Evolutionary conservation across 2,797 vertebrate species (phyloP), one percentile per base, ranked within the genome.

Genomic region (Cryptoblepharus egeriae): DNA sequence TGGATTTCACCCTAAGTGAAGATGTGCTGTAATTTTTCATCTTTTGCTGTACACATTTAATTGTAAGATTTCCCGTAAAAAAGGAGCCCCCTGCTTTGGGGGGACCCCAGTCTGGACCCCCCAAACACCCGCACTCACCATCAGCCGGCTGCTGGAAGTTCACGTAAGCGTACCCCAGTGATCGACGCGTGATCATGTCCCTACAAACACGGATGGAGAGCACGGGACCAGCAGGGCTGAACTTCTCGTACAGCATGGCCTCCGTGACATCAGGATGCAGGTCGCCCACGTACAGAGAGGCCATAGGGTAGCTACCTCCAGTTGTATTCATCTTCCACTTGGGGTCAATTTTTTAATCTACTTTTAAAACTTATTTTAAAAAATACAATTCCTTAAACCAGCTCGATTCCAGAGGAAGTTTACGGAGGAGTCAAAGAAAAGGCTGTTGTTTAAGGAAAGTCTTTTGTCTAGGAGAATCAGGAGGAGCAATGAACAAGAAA

Each of bases 181-280:
- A 99, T 4, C 98, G 95, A 49, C 98, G 97, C 89, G 98, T 99
- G 96, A 99, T 99, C 98, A 99, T 99, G 79, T 99, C 98, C 73
- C 98, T 93, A 95, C 98, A 99, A 42, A 99, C 98, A 77, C 98
- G 97, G 92, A 99, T 99, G 87, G 98, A 99, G 81, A 99, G 97
- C 63, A 99, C 98, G 30, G 98, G 98, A 76, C 98, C 98, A 4
- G 98, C 98, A 0, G 98, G 98, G 93, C 98, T 99, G 96, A 99
- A 99, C 96, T 99, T 99, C 96, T 99, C 98, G 0, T 99, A 99
- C 85, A 99, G 97, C 98, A 99, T 98, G 82, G 98, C 98, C 95
- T 99, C 98, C 37, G 98, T 99, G 94, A 99, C 98, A 69, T 99
- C 98, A 68, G 98, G 97, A 96, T 99, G 98, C 96, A 99, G 96